Base-by-base conservation (phyloP, 2,888 invertebrate species). In the Campopleginae sp. region DNA sequence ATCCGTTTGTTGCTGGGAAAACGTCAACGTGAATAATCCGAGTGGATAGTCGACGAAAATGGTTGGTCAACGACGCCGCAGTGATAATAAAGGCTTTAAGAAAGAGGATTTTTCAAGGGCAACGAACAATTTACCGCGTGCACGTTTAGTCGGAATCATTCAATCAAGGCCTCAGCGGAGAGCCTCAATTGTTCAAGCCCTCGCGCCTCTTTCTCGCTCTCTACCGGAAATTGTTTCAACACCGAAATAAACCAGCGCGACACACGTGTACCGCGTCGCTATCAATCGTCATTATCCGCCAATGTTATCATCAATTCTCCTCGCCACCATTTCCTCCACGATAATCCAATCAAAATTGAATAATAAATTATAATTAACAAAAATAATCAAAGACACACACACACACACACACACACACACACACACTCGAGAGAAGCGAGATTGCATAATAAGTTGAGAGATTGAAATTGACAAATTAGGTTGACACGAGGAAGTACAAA, bases 81-180 rank as follows among this genome's bases (percentile, higher is more conserved):
- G 79, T 72, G 63, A 68, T 71, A 70, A 38, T 38, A 80, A 84
- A 84, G 82, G 75, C 38, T 38, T 48, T 81, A 88, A 88, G 88
- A 88, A 88, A 87, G 63, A 79, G 85, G 84, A 87, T 89, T 87
- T 81, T 88, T 88, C 90, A 90, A 90, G 90, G 90, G 78, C 90
- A 87, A 87, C 78, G 85, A 87, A 71, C 82, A 88, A 90, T 89
- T 88, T 87, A 82, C 85, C 63, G 82, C 84, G 68, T 68, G 80
- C 86, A 83, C 80, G 88, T 72, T 86, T 86, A 85, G 88, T 74
- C 87, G 81, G 87, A 89, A 91, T 89, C 88, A 89, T 89, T 87
- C 88, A 90, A 90, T 90, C 87, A 89, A 86, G 88, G 84, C 85
- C 83, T 84, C 84, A 42, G 54, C 51, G 65, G 79, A 58, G 44